A percentile compares a stretch with the other conserved stretches of the same genome.
Evolutionary conservation across 1,140 invertebrate genomes (phyloP).

Genomic region (Calephelis virginiensis): DNA sequence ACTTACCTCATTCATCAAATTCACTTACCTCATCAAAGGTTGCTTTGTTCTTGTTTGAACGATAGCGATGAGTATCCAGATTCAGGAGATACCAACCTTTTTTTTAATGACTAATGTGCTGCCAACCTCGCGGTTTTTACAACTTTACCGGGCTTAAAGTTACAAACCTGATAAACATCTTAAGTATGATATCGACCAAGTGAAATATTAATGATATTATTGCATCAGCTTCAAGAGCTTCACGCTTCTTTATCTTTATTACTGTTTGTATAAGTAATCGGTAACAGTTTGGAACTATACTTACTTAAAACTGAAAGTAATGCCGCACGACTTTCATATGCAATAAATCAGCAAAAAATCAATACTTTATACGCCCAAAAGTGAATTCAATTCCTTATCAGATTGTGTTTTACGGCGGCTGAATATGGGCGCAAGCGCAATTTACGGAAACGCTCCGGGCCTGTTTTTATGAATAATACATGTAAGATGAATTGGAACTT

Average conservation of each 20-base stretch:
- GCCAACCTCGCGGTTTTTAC: too few relatives aligned
- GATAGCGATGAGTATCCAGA: too few relatives aligned
- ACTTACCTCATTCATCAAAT: too few relatives aligned
- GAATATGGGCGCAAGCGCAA: slow-evolving; percentile 38
- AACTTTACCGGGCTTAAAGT: too few relatives aligned
- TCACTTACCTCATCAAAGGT: too few relatives aligned
- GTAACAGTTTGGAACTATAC: slow-evolving; percentile 1
- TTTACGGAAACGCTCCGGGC: slow-evolving; percentile 45
- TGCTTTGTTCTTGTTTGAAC: too few relatives aligned
- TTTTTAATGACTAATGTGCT: too few relatives aligned
- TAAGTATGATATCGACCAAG: too few relatives aligned
- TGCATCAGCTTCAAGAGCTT: too few relatives aligned
- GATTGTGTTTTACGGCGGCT: slow-evolving; percentile 45
- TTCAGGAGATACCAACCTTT: too few relatives aligned
- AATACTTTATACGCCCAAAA: slow-evolving; percentile 32
- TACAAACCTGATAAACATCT: too few relatives aligned
- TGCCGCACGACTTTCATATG: slow-evolving; percentile 28
- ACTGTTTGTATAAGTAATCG: slow-evolving; percentile 1
- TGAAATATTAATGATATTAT: too few relatives aligned
- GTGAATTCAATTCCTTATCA: slow-evolving; percentile 37
- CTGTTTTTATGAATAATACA: slow-evolving; percentile 42
- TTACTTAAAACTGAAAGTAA: slow-evolving; percentile 33
- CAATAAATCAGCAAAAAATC: slow-evolving; percentile 45
- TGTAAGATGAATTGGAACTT: slow-evolving; percentile 2
- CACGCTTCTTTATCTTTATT: background rate